These are phyloP conservation scores for Acestrorhynchus altus DNA, from an alignment of 2,797 vertebrate genomes.

Conservation along the genomic window DNA sequence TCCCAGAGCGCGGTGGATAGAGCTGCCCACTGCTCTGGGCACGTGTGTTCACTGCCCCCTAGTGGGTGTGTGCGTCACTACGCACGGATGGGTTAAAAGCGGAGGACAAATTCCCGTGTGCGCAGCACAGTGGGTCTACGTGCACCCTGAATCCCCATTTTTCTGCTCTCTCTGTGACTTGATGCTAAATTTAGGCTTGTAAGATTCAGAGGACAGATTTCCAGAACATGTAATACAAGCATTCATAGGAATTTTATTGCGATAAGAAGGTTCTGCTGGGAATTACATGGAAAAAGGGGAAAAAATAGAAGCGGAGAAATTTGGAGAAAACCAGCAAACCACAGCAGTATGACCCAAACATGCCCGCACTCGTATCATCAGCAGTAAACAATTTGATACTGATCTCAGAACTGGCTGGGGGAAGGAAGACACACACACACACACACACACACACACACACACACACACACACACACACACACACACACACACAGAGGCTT, in stretches of 20 bases:
- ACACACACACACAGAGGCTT: slow-evolving; percentile 38
- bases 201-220: not conserved
- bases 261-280: not conserved
- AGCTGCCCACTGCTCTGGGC: too few relatives aligned
- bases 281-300: not conserved
- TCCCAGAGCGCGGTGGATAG: too few relatives aligned
- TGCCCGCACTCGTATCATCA: slow-evolving; percentile 26
- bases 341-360: slow-evolving; percentile 22
- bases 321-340: slow-evolving; percentile 1
- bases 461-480: slow-evolving; percentile 18
- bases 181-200: not conserved
- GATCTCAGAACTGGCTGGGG: slow-evolving; percentile 11
- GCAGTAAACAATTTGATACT: slow-evolving; percentile 37
- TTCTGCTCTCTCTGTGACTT: not conserved
- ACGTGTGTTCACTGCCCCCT: too few relatives aligned
- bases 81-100: too few relatives aligned
- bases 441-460: slow-evolving; percentile 32
- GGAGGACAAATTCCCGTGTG: too few relatives aligned
- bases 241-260: not conserved
- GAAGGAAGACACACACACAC: slow-evolving; percentile 15
- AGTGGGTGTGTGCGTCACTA: too few relatives aligned
- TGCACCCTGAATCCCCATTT: not conserved
- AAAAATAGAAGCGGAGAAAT: not conserved
- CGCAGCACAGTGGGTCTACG: too few relatives aligned
- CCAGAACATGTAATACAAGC: not conserved